Evolutionary conservation across 2,113 vertebrate genomes (phyloP), one percentile per base, ranked within the genome.

Genomic region (Bombycilla garrulus): DNA sequence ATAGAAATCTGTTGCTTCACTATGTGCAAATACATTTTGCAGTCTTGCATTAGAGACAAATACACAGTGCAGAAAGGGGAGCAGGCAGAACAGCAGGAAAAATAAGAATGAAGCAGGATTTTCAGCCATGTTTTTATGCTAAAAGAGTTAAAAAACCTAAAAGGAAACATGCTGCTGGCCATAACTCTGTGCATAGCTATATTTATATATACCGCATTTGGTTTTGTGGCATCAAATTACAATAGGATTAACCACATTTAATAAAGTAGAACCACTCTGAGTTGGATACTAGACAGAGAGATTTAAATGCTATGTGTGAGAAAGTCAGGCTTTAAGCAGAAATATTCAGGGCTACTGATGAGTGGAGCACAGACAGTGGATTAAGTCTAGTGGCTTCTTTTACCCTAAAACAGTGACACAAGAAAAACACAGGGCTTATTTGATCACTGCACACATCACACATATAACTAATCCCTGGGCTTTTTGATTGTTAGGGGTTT

Each of bases 1-100:
- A 94, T 83, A 92, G 92, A 81, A 97, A 84, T 76, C 51, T 81
- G 6, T 65, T 94, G 72, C 51, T 81, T 93, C 51, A 51, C 31
- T 73, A 19, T 86, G 60, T 45, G 42, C 36, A 85, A 69, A 82
- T 76, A 74, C 6, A 45, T 88, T 84, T 85, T 48, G 7, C 35
- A 48, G 51, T 61, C 54, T 33, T 92, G 16, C 44, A 50, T 50
- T 81, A 56, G 35, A 85, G 42, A 69, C 71, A 81, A 87, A 83
- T 33, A 21, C 15, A 50, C 15, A 69, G 13, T 33, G 9, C 1
- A 5, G 70, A 74, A 23, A 66, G 42, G 3, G 3, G 16, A 33
- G 2, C 2, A 77, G n/a, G 28, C 42, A 65, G 25, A 57, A 56
- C 13, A 67, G 23, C 11, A 81, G 12, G 20, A 81, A 89, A 79